Evolutionary conservation across 92 coral and sea anemone genomes (phyloP).

Genomic region (Palythoa heliodiscus): DNA sequence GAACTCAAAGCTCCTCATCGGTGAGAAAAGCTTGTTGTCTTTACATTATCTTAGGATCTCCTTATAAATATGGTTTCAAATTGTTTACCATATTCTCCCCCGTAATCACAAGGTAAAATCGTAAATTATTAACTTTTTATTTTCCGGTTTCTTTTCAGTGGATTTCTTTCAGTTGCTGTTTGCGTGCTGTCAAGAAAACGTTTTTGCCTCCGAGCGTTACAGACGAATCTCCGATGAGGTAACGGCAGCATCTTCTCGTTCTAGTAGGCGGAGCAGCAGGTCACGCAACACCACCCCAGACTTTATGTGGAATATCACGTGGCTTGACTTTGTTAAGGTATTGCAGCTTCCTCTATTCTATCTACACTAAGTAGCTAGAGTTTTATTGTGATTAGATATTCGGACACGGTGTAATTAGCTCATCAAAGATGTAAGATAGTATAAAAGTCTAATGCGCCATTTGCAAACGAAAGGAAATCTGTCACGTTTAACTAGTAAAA

Average conservation of each 20-base stretch:
- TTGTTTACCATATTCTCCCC: not conserved
- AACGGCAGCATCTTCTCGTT: conserved; percentile 29
- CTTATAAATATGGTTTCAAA: not conserved
- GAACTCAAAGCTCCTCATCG: conserved; percentile 79
- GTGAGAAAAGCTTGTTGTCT: conserved; percentile 42
- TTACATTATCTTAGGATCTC: not conserved
- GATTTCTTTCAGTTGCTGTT: conserved; percentile 93
- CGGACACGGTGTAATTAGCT: too few species aligned
- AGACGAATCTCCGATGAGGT: conserved; percentile 54
- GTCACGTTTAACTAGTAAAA: too few species aligned
- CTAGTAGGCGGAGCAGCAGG: conserved; percentile 66
- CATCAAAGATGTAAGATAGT: too few species aligned
- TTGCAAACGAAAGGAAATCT: too few species aligned
- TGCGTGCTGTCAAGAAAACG: conserved; percentile 96
- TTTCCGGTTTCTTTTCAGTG: conserved; percentile 51
- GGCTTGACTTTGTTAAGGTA: conserved; percentile 96
- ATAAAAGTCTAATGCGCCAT: too few species aligned
- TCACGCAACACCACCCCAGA: conserved; percentile 69
- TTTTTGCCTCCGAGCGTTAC: conserved; percentile 82
- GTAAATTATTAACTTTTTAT: too few species aligned
- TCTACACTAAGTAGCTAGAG: not conserved
- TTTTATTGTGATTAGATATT: not conserved
- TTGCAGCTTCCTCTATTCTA: not conserved
- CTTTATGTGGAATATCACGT: conserved; percentile 97
- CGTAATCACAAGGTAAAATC: not conserved